A percentile compares a stretch with the other conserved stretches of the same genome.
Conservation (phyloP, 2,797 vertebrate genomes). For the Hylomyscus alleni region DNA sequence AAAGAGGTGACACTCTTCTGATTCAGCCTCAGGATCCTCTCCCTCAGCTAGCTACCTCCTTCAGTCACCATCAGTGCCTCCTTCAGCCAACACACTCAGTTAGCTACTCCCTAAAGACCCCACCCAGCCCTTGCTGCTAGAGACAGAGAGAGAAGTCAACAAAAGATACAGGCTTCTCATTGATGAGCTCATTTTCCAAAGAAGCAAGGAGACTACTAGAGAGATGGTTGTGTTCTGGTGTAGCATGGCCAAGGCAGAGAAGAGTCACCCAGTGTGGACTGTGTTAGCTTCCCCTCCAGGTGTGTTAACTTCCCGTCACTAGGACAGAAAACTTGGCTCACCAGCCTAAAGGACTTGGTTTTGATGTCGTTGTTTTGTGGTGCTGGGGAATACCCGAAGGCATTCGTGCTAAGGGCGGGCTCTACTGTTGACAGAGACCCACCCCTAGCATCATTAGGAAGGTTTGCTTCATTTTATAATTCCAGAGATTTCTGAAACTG, state of each 20-base stretch:
- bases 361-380: not conserved
- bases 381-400: not conserved
- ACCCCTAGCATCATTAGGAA: not conserved
- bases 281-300: not conserved
- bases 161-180: not conserved
- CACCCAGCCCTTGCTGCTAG: not conserved
- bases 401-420: no score
- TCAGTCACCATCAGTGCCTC: rapidly evolving
- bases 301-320: not conserved
- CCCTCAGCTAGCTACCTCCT: not conserved
- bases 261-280: rapidly evolving
- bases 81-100: not conserved
- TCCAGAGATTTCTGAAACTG: not conserved
- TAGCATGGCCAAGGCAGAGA: not conserved
- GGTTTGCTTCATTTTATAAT: not conserved
- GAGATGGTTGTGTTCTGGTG: not conserved
- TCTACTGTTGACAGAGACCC: not conserved
- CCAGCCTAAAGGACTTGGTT: not conserved
- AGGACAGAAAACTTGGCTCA: not conserved
- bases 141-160: no score
- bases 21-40: not conserved
- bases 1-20: not conserved
- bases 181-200: not conserved
- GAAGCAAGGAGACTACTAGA: not conserved
- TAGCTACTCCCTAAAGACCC: not conserved